phyloP scores from a whole-genome alignment of 2,797 vertebrate species.

The Natrix natrix region DNA sequence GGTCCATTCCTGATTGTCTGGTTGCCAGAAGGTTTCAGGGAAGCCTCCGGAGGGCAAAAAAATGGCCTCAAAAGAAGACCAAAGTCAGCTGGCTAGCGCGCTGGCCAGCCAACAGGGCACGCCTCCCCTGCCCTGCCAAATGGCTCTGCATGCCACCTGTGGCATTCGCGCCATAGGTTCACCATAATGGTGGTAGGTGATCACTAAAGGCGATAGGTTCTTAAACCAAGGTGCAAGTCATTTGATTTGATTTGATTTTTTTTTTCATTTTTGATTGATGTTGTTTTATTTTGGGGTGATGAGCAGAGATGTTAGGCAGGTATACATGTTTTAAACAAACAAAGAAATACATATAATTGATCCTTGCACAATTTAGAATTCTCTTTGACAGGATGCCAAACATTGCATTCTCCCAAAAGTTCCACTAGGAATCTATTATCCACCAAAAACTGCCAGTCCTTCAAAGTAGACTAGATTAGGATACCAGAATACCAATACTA shows the following conservation, averaged over 20 bases:
- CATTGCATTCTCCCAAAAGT: not conserved
- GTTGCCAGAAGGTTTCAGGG: too few relatives aligned
- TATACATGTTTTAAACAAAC: too few relatives aligned
- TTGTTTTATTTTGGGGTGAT: too few relatives aligned
- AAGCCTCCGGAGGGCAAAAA: too few relatives aligned
- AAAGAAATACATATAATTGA: not conserved
- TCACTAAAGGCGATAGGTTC: not conserved
- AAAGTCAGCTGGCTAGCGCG: too few relatives aligned
- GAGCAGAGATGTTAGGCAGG: too few relatives aligned
- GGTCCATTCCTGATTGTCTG: too few relatives aligned
- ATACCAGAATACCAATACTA: not conserved
- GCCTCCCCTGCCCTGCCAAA: too few relatives aligned
- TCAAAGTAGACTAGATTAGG: not conserved
- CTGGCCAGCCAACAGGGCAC: too few relatives aligned
- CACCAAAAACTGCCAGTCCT: not conserved
- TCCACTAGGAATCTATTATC: not conserved
- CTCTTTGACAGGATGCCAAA: not conserved
- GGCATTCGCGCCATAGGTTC: too few relatives aligned
- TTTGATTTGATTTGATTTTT: not conserved
- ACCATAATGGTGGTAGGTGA: not conserved
- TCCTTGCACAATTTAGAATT: not conserved
- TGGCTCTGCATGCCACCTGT: too few relatives aligned
- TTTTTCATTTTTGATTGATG: not conserved
- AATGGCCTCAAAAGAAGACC: too few relatives aligned
- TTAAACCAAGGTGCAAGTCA: not conserved